Evolutionary conservation across 2,888 invertebrate species (phyloP), one percentile per base, ranked within the genome.

Genomic region (Macrophya annulata): DNA sequence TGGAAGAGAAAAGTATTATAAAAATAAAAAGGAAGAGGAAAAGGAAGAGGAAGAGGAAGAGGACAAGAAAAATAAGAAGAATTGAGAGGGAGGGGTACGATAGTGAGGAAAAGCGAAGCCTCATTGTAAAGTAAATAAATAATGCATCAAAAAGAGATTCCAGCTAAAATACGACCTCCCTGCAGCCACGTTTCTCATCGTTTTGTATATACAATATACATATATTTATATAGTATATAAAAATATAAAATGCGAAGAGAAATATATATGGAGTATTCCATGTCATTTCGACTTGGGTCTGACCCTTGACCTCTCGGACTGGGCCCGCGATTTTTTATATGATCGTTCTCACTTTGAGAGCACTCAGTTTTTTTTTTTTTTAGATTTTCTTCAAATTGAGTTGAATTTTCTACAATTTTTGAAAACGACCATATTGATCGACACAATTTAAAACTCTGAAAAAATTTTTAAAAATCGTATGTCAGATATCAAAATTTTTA

Each of bases 141-240:
- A 81, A 81, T 81, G 62, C 81, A 81, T 81, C 81, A 81, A 81
- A 81, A 81, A 81, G 81, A 81, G 81, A 81, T 81, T 81, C 62
- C 81, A 21, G 40, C 21, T 81, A 81, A 59, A 59, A 62, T 81
- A 81, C 81, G 81, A 79, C 59, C 59, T 79, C 79, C 59, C 43
- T 43, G 40, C 51, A 51, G 37, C 62, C 12, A 79, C 81, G 59
- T 81, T 81, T 81, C 81, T 43, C 59, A 37, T 81, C 43, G 17
- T 43, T 43, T 10, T 40, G 40, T 48, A 17, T 48, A 48, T n/a
- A n/a, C n/a, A 17, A 21, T 43, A 12, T 81, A 21, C 12, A 17
- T 12, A 43, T 21, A 59, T 31, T 37, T 31, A 31, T 17, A 77
- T 9, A 25, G 25, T 48, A 21, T 76, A 21, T 15, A 45, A 25